Evolutionary conservation across 2,797 vertebrate species (phyloP), one percentile per base, ranked within the genome.

Genomic region (Bucorvus abyssinicus): DNA sequence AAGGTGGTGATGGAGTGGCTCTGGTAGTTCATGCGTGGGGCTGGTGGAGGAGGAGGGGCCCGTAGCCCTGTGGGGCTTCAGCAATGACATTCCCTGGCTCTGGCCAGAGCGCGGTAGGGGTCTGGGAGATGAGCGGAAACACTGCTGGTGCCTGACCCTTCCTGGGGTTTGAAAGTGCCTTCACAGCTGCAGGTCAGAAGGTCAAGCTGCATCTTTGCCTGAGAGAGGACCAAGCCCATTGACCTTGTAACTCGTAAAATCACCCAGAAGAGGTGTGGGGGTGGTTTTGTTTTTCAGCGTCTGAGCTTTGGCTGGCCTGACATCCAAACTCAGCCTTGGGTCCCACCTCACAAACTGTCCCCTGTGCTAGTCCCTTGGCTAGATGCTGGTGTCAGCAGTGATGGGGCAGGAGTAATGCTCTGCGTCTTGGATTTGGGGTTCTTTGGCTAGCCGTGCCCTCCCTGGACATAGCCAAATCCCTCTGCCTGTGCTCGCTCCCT

Each of bases 1-100:
- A 34, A 32, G 77, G n/a, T 65, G 91, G 63, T 85, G 93, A 89
- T 93, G 94, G 93, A 92, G 78, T 68, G 90, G 60, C 12, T 18
- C 4, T 75, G 70, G 64, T 71, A 76, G 87, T 63, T 94, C 13
- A 18, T 80, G 84, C 60, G 2, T 68, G 87, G 84, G 86, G 85
- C 75, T 87, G 94, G 65, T 60, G 81, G 42, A 44, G 55, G 29
- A n/a, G 73, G 34, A 71, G 19, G 45, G 27, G 3, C 5, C 36
- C 10, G 10, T 38, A 32, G 45, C 24, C 7, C 40, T 12, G 8
- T n/a, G 50, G 56, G 32, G 17, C 15, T 74, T 59, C 3, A 36
- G 42, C 61, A 63, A 0, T 14, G 85, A 80, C 71, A 38, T 71
- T 30, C 15, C 14, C 32, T 13, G 68, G 52, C 36, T 75, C 57